Base-by-base conservation (phyloP, 1,140 invertebrate genomes). In the Matsumurasca onukii region DNA sequence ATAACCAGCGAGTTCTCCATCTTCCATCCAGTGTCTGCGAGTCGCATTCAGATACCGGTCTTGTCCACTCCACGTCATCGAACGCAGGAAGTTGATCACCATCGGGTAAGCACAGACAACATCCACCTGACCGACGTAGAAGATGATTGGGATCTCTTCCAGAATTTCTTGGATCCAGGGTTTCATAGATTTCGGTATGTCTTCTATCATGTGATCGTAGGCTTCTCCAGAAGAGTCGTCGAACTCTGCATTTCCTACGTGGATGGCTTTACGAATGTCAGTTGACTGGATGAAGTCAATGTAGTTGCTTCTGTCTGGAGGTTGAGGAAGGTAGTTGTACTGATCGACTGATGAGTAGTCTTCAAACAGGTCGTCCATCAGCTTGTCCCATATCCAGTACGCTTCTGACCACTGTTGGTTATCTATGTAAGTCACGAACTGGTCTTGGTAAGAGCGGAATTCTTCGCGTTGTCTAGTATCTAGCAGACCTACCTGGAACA, bases 121-220 rank as follows among this genome's bases (percentile, higher is more conserved):
- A 75, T 95, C 92, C 39, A 94, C 75, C 74, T 94, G 91, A 0
- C 92, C 92, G 75, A 87, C 93, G 76, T 94, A 95, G 59, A 91
- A 83, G 9, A 91, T 80, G 2, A 89, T 85, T 76, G 84, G 85
- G 73, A 91, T 92, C 69, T 85, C 49, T 76, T 86, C 71, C 82
- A 85, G 70, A 0, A 97, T 77, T 67, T 89, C 86, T 3, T 85
- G 81, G 55, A 97, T 80, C 85, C 88, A 89, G 1, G 86, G 86
- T 59, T 91, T 89, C 24, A 93, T 86, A 0, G 89, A 91, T 73
- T 93, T 84, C 88, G 95, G 92, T 0, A 97, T 83, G 81, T 98
- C 94, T 25, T 82, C 76, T 62, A 87, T 85, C 5, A 97, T 76
- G 77, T 91, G 81, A 12, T 81, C 72, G 73, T 93, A 88, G 0